Base-by-base conservation (phyloP, 2,888 invertebrate species). In the Strigamia maritima region DNA sequence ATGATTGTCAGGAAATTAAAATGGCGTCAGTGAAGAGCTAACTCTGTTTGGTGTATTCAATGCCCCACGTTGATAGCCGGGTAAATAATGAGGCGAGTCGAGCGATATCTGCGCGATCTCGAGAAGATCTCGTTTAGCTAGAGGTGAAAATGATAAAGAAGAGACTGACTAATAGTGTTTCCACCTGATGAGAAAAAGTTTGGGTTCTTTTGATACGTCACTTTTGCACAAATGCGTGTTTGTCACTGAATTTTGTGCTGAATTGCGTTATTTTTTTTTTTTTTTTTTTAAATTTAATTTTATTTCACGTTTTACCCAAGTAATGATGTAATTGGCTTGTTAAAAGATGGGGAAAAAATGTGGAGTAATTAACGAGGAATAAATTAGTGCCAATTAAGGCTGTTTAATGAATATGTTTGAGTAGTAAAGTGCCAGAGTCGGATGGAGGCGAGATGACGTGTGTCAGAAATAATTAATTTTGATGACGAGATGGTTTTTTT, bases 1-100 rank as follows among this genome's bases (percentile, higher is more conserved):
- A 76, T 76, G 44, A 75, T 75, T 75, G 75, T 75, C 76, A 76
- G 76, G 76, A 76, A 76, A 76, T 76, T 76, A 76, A 76, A 76
- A 76, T 76, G 14, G 60, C 22, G 60, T 19, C 60, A 60, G 60
- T 60, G 60, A 60, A 60, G 60, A 60, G 60, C 22, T 60, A 60
- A 60, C 60, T 24, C 60, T 60, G 60, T 60, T 60, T 24, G 60
- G 8, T 60, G 60, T 60, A 60, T 60, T 60, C 60, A 60, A 14
- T 60, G 60, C 22, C n/a, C n/a, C 60, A 22, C 60, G 60, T 49
- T 49, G 49, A 49, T 49, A 16, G 49, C n/a, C 16, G 8, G 4
- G 22, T 60, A 22, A 60, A 60, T 60, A 60, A 60, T 60, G 60
- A 60, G 60, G 16, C 44, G 60, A 22, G 60, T 60, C 22, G 60